Evolutionary conservation across 1,140 invertebrate species (phyloP).

Genomic region (Trigoniulus corallinus): DNA sequence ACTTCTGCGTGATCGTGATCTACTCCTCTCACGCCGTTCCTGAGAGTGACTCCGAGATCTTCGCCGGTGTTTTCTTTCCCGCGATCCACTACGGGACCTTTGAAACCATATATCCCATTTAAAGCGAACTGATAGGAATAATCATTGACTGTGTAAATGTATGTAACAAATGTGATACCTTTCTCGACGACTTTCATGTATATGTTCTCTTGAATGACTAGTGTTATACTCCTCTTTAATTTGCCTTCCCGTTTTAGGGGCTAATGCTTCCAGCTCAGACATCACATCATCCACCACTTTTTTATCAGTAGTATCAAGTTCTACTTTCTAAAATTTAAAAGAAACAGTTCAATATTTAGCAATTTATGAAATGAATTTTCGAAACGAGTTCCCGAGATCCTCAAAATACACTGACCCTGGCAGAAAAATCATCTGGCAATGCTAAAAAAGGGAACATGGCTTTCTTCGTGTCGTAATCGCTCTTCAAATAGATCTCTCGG

Average conservation of each 20-base stretch:
- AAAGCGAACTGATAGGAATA: constrained; percentile 7
- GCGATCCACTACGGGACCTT: constrained; percentile 21
- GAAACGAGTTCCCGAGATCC: too few relatives aligned
- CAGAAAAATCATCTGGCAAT: constrained; percentile 77
- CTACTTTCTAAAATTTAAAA: constrained; percentile 12
- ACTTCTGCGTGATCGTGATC: constrained; percentile 2
- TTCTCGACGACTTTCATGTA: constrained; percentile 6
- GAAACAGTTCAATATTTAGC: constrained; percentile 1
- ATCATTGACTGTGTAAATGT: constrained; percentile 9
- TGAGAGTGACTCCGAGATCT: constrained; percentile 18
- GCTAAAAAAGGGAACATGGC: constrained; percentile 76
- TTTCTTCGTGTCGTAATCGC: constrained; percentile 37
- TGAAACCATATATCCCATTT: constrained; percentile 4
- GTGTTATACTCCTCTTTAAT: background rate
- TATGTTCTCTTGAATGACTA: background rate
- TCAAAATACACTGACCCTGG: too few relatives aligned
- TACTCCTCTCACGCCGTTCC: background rate
- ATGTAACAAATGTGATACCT: constrained; percentile 8
- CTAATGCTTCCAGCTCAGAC: constrained; percentile 73
- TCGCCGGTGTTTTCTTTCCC: constrained; percentile 23
- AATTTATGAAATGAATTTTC: too few relatives aligned
- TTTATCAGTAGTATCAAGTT: constrained; percentile 27
- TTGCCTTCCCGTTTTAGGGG: constrained; percentile 25
- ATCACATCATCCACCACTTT: constrained; percentile 61
- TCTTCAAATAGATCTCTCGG: constrained; percentile 7